Evolutionary conservation across 1,140 invertebrate genomes (phyloP).

Genomic region (Drosophila ironensis): DNA sequence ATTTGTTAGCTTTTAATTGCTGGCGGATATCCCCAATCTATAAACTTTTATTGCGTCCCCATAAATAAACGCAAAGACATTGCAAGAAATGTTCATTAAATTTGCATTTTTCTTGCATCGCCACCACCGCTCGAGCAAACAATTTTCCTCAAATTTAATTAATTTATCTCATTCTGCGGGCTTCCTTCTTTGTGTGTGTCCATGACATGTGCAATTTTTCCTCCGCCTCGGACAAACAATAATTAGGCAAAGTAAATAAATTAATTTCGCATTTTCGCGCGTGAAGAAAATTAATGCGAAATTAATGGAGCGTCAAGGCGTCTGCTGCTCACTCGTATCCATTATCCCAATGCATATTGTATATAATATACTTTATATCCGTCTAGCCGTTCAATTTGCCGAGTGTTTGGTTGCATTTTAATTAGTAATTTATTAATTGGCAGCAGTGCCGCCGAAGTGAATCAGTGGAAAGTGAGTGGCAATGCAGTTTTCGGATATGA

Average conservation of each 20-base stretch:
- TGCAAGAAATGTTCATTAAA: constrained; percentile 23
- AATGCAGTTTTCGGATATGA: background rate
- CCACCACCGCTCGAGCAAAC: constrained; percentile 6
- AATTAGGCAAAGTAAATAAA: constrained; percentile 72
- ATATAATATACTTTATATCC: constrained; percentile 10
- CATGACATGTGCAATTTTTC: constrained; percentile 25
- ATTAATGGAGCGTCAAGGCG: constrained; percentile 75
- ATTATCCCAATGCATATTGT: constrained; percentile 5
- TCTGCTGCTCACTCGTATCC: constrained; percentile 50
- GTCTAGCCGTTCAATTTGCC: constrained; percentile 24
- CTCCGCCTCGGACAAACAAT: constrained; percentile 17
- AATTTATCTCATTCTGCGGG: constrained; percentile 28
- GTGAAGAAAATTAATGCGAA: constrained; percentile 76
- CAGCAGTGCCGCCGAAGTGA: constrained; percentile 13
- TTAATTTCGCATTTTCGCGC: constrained; percentile 73
- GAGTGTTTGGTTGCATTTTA: constrained; percentile 60
- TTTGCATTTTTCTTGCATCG: constrained; percentile 14
- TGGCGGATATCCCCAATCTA: background rate
- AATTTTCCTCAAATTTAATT: constrained; percentile 54
- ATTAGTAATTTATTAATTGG: constrained; percentile 72
- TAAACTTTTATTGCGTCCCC: background rate
- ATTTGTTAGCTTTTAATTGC: no score
- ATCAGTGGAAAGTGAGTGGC: constrained; percentile 8
- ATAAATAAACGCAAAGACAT: constrained; percentile 5
- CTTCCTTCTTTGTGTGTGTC: constrained; percentile 10